Percentiles rank a stretch among this genome's conserved stretches.
These are phyloP conservation scores for Esox niger DNA, from an alignment of 2,113 vertebrate genomes.

Conservation along the genomic window DNA sequence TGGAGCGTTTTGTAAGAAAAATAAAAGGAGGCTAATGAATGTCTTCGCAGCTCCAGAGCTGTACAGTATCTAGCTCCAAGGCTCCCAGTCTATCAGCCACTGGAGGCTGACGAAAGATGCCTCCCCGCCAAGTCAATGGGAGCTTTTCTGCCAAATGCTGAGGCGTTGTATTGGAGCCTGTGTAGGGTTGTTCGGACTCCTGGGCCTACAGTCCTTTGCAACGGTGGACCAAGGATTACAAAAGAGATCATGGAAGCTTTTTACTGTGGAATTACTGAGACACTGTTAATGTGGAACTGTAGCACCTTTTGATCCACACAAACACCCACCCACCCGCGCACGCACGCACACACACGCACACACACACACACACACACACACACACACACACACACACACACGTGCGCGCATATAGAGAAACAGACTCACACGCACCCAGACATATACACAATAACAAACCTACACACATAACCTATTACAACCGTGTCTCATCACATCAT, in stretches of 20 bases:
- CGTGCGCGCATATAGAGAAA: constrained; percentile 17
- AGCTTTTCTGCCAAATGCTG: constrained; percentile 53
- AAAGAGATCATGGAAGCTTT: constrained; percentile 19
- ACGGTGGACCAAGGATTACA: constrained; percentile 34
- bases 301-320: neutral
- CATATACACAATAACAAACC: too few relatives aligned
- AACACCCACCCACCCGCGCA: neutral
- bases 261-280: constrained; percentile 52
- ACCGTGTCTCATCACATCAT: too few relatives aligned
- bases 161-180: constrained; percentile 9
- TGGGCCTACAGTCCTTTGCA: constrained; percentile 12
- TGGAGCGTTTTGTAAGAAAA: constrained; percentile 1
- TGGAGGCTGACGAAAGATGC: constrained; percentile 36
- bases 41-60: neutral
- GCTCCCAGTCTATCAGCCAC: constrained; percentile 21
- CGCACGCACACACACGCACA: constrained; percentile 13
- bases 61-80: constrained; percentile 13
- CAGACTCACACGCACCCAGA: constrained; percentile 5
- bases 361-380: constrained; percentile 4
- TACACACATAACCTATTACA: too few relatives aligned
- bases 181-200: constrained; percentile 37
- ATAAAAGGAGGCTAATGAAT: constrained; percentile 32
- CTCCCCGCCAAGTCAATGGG: constrained; percentile 23
- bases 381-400: neutral
- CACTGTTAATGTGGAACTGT: constrained; percentile 37